Evolutionary conservation across 2,113 vertebrate genomes (phyloP).

Genomic region (Sebastes fasciatus): DNA sequence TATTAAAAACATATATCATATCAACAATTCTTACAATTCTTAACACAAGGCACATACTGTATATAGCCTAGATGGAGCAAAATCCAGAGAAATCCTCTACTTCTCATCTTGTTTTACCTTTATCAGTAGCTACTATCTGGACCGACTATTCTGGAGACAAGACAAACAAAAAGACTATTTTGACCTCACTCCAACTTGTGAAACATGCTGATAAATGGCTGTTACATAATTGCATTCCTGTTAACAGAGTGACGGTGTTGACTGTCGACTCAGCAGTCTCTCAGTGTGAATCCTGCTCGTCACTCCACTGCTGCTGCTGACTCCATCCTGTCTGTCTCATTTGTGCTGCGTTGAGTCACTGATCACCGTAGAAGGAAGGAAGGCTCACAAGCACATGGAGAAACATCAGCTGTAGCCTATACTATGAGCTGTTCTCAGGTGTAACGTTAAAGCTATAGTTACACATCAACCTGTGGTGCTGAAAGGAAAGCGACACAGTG

Average conservation of each 20-base stretch:
- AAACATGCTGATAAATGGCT: slow-evolving; percentile 15
- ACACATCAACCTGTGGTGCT: slow-evolving; percentile 40
- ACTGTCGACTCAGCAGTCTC: slow-evolving; percentile 56
- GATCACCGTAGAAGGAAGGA: slow-evolving; percentile 2
- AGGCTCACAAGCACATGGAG: not conserved
- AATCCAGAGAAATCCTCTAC: not conserved
- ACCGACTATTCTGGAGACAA: not conserved
- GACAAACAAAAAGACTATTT: not conserved
- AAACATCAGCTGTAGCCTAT: slow-evolving; percentile 9
- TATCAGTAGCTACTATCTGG: not conserved
- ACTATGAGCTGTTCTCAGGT: slow-evolving; percentile 19
- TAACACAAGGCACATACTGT: too few species aligned
- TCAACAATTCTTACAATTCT: too few species aligned
- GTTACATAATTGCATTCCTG: slow-evolving; percentile 25
- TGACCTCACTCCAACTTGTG: slow-evolving; percentile 6
- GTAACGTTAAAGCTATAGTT: not conserved
- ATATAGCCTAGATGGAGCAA: not conserved
- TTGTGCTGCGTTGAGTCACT: slow-evolving; percentile 38
- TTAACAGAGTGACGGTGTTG: slow-evolving; percentile 25
- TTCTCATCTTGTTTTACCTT: not conserved
- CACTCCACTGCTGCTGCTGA: slow-evolving; percentile 42
- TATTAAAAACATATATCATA: too few species aligned
- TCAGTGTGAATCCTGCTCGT: slow-evolving; percentile 37
- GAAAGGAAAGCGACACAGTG: slow-evolving; percentile 58
- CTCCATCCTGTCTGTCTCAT: slow-evolving; percentile 36